These are phyloP conservation scores for Euclidia mi DNA, from an alignment of 2,888 invertebrate species.

Conservation along the genomic window DNA sequence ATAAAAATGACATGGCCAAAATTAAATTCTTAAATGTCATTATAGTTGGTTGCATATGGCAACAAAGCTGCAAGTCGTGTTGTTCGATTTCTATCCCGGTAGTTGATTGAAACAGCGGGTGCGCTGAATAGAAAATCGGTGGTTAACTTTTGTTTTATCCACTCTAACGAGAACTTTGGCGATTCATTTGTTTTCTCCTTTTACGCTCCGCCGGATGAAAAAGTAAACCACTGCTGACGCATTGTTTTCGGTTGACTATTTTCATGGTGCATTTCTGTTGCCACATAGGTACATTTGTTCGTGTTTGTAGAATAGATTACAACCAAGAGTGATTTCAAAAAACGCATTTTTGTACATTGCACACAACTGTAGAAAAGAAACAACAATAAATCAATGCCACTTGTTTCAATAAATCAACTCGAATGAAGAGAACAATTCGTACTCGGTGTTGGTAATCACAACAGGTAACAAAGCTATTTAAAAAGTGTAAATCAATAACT, in stretches of 20 bases:
- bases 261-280: conserved; percentile 27
- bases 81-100: conserved; percentile 65
- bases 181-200: conserved; percentile 69
- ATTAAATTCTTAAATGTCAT: conserved; percentile 12
- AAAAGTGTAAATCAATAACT: conserved; percentile 52
- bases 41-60: conserved; percentile 15
- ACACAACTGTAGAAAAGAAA: too few species aligned
- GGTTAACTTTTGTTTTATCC: conserved; percentile 67
- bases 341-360: too few species aligned
- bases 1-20: background rate
- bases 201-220: conserved; percentile 53
- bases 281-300: background rate
- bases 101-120: conserved; percentile 78
- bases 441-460: conserved; percentile 3
- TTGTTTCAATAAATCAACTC: conserved; percentile 1
- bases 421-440: background rate
- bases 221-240: conserved; percentile 56
- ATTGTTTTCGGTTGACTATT: conserved; percentile 50
- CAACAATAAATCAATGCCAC: too few species aligned
- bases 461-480: conserved; percentile 28
- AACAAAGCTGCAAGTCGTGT: conserved; percentile 45
- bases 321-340: background rate
- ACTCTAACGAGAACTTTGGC: conserved; percentile 67
- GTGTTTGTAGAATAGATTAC: background rate
- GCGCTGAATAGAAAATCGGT: conserved; percentile 74